phyloP scores from a whole-genome alignment of 2,797 vertebrate genomes.

The Manis crassicaudata region DNA sequence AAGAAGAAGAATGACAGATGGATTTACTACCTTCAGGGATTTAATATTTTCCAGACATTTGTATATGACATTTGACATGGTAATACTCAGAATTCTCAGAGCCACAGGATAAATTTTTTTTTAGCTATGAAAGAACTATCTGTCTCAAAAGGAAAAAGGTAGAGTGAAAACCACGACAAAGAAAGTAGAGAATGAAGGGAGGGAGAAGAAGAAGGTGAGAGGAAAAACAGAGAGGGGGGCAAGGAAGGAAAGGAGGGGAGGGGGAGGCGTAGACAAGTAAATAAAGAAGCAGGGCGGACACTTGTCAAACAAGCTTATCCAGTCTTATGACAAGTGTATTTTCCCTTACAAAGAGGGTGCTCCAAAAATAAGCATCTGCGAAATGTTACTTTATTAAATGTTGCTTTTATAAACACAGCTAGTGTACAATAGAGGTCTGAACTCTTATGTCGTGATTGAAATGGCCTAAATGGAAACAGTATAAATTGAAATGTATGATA shows the following conservation, averaged over 20 bases:
- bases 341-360: constrained; percentile 44
- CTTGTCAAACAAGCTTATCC: not conserved
- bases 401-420: constrained; percentile 40
- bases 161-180: not conserved
- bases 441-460: not conserved
- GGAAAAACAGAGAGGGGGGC: too few relatives aligned
- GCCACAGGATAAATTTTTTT: not conserved
- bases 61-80: not conserved
- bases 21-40: not conserved
- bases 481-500: not conserved
- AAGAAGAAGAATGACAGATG: not conserved
- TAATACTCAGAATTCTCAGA: not conserved
- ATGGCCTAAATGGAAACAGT: not conserved
- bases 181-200: not conserved
- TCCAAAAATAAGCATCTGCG: not conserved
- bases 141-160: constrained; percentile 33
- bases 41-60: constrained; percentile 37
- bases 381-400: constrained; percentile 30
- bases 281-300: not conserved
- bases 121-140: constrained; percentile 7
- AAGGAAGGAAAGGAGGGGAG: not conserved
- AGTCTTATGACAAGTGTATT: constrained; percentile 29
- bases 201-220: not conserved
- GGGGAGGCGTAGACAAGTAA: not conserved
- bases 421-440: not conserved